phyloP scores from a whole-genome alignment of 2,797 vertebrate genomes.

The Erethizon dorsatum region DNA sequence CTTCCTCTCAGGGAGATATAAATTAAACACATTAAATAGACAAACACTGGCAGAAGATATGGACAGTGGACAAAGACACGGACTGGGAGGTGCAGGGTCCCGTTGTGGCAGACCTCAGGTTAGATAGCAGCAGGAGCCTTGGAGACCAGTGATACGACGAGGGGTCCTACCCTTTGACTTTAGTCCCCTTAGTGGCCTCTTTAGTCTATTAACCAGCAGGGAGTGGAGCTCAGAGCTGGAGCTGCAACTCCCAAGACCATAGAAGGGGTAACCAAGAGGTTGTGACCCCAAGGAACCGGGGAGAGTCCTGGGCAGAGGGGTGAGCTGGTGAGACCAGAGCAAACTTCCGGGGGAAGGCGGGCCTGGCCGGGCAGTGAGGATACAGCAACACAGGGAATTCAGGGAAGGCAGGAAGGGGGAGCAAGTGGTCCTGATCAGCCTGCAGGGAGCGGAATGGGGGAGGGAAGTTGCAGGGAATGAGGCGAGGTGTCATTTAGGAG shows the following conservation, averaged over 20 bases:
- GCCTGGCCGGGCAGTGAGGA: not conserved
- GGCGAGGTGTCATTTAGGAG: not conserved
- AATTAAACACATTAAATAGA: not conserved
- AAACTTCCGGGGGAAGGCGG: not conserved
- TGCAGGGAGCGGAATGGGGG: not conserved
- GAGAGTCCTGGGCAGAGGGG: fast-evolving
- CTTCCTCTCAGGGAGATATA: not conserved
- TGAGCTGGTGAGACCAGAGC: not conserved
- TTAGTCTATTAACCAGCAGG: not conserved
- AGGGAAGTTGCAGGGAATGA: not conserved
- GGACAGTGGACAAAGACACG: not conserved
- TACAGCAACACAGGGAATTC: not conserved
- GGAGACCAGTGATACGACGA: fast-evolving
- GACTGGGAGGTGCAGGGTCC: not conserved
- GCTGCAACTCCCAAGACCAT: not conserved
- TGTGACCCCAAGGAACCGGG: fast-evolving
- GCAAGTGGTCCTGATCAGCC: fast-evolving
- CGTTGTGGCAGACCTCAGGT: not conserved
- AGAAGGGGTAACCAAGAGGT: not conserved
- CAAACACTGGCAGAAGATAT: not conserved
- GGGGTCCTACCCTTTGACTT: fast-evolving
- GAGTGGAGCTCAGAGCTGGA: not conserved
- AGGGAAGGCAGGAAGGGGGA: not conserved
- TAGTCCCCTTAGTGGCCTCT: not conserved
- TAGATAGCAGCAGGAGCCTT: not conserved